Base-by-base conservation (phyloP, 2,888 invertebrate genomes). In the Eledona agricola region DNA sequence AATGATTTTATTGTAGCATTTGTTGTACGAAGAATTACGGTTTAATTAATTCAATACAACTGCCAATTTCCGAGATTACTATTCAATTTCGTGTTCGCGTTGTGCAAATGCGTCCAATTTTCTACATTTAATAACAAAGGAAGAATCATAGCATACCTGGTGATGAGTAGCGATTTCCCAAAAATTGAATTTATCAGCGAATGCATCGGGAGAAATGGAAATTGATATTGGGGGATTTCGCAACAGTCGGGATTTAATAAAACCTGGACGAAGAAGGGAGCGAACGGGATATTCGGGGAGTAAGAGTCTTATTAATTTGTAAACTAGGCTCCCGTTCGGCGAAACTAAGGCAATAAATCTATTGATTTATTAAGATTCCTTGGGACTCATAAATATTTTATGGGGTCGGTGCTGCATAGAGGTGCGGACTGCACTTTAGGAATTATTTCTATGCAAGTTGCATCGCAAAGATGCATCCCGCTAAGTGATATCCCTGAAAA, bases 201-300 rank as follows among this genome's bases (percentile, higher is more conserved):
- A 22, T 46, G 43, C 31, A 32, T 52, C 43, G 13, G 17, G 4
- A 40, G 15, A 28, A 40, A 7, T 37, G 37, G 47, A 59, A 58
- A 57, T 59, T 61, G 56, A 59, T 61, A 58, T 56, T 58, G 57
- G 59, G 52, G 37, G 58, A 47, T 55, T 59, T 37, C 32, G 51
- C 25, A 32, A 26, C 26, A 26, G 17, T 19, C 13, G 17, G 13
- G 29, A 42, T 29, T 11, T 9, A 40, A 19, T 29, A 42, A 42
- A 20, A 6, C 19, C 17, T 20, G 5, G 7, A 42, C n/a, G 25
- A 22, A 10, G n/a, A 15, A 26, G 17, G 17, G 5, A 11, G 9
- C n/a, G 32, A 11, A 13, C n/a, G 32, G 16, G 26, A 20, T 16
- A 26, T 38, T 25, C 7, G 13, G 4, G 6, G 9, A 32, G 16